Conservation (phyloP, 2,797 vertebrate species). For the Pitangus sulphuratus region DNA sequence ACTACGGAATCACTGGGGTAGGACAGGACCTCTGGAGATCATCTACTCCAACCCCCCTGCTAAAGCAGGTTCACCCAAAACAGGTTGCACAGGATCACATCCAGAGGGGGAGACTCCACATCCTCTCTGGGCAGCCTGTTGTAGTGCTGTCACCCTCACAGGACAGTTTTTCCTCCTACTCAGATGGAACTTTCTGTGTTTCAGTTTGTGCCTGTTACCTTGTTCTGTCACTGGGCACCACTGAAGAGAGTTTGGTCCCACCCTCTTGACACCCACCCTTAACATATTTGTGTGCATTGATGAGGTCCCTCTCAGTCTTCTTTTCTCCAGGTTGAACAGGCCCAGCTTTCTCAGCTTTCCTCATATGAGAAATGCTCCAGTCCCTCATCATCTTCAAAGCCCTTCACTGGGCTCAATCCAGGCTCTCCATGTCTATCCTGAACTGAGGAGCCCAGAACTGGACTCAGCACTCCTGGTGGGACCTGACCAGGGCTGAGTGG, state of each 20-base stretch:
- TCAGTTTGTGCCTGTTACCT: not conserved
- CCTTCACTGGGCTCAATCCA: not conserved
- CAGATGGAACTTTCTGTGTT: not conserved
- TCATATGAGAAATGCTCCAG: not conserved
- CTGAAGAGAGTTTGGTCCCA: not conserved
- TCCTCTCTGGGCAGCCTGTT: not conserved
- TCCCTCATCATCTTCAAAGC: not conserved
- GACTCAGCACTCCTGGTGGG: not conserved
- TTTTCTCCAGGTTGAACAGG: not conserved
- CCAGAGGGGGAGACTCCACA: not conserved
- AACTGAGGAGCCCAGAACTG: not conserved
- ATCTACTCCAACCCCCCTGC: rapidly evolving
- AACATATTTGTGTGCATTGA: not conserved
- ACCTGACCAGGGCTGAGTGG: not conserved
- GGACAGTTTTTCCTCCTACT: not conserved
- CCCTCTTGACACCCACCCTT: not conserved
- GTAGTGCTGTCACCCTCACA: not conserved
- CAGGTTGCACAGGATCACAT: not conserved
- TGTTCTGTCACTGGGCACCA: not conserved
- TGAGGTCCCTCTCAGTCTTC: not conserved
- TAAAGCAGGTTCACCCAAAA: not conserved
- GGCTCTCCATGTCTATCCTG: not conserved
- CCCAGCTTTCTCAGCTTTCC: not conserved
- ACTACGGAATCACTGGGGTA: not conserved
- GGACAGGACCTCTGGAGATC: not conserved